A percentile compares a stretch with the other conserved stretches of the same genome.
phyloP scores from a whole-genome alignment of 64 coral and sea anemone genomes.

The Astreopora myriophthalma region DNA sequence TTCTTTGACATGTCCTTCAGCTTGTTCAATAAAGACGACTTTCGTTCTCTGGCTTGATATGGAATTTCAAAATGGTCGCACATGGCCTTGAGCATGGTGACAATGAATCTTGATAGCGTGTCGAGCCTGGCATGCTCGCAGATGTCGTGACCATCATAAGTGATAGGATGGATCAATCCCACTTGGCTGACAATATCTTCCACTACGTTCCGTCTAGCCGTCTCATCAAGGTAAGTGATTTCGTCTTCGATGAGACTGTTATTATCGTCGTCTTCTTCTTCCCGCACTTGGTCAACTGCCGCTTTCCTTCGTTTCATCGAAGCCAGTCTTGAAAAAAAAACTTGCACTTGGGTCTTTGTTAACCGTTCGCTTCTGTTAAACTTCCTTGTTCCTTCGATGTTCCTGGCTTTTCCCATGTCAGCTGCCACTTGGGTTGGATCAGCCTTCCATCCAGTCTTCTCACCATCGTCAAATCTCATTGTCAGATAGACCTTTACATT shows the following conservation, averaged over 20 bases:
- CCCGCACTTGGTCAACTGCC: not conserved
- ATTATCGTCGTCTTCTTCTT: not conserved
- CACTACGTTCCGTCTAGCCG: conserved; percentile 19
- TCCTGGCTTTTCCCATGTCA: not conserved
- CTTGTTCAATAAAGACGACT: not conserved
- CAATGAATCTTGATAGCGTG: conserved; percentile 6
- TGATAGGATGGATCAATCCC: conserved; percentile 56
- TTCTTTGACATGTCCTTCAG: conserved; percentile 2
- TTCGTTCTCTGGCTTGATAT: not conserved
- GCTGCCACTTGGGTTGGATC: too few species aligned
- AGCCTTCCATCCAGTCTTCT: too few species aligned
- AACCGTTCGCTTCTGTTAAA: conserved; percentile 10
- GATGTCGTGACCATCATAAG: conserved; percentile 49
- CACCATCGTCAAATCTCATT: too few species aligned
- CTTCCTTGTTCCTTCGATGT: not conserved
- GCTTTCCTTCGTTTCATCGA: not conserved
- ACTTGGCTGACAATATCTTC: not conserved
- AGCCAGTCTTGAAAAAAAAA: not conserved
- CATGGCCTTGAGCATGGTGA: conserved; percentile 49
- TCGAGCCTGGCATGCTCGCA: conserved; percentile 11
- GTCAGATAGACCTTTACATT: too few species aligned
- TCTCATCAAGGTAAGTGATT: conserved; percentile 8
- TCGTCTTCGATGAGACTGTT: conserved; percentile 45
- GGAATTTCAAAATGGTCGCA: conserved; percentile 21
- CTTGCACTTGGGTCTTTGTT: conserved; percentile 1